These are phyloP conservation scores for Tragulus kanchil DNA, from an alignment of 2,113 vertebrate species.

Conservation along the genomic window DNA sequence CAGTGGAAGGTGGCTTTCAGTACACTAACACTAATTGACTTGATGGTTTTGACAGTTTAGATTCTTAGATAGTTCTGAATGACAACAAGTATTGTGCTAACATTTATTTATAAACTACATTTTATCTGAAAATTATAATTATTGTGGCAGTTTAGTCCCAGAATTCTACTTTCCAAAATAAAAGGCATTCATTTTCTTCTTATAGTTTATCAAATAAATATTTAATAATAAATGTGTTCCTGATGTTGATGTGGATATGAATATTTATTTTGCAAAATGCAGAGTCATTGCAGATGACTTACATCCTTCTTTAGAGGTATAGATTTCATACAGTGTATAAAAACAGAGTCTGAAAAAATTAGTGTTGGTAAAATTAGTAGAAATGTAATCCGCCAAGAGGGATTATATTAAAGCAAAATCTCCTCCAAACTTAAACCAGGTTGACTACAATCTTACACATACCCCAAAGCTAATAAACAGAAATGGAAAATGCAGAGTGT, in stretches of 20 bases:
- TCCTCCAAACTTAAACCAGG: constrained; percentile 71
- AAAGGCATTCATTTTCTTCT: not conserved
- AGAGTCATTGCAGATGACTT: constrained; percentile 54
- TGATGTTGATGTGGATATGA: not conserved
- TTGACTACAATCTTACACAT: constrained; percentile 77
- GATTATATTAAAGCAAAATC: constrained; percentile 82
- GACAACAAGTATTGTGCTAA: not conserved
- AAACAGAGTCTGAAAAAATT: constrained; percentile 73
- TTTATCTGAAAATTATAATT: not conserved
- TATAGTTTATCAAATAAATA: not conserved
- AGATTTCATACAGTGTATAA: constrained; percentile 70
- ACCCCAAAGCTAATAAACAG: constrained; percentile 81
- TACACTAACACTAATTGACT: not conserved
- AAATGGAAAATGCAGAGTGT: constrained; percentile 79
- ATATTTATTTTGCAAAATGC: constrained; percentile 49
- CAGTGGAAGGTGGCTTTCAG: not conserved
- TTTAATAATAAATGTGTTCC: not conserved
- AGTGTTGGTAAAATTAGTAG: constrained; percentile 49
- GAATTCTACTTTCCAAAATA: not conserved
- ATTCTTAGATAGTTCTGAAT: not conserved
- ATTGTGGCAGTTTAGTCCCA: not conserved
- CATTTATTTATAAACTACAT: not conserved
- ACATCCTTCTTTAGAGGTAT: constrained; percentile 60
- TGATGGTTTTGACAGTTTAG: not conserved
- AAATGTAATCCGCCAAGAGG: constrained; percentile 55